These are phyloP conservation scores for Dryobota labecula DNA, from an alignment of 2,888 invertebrate species.

Conservation along the genomic window DNA sequence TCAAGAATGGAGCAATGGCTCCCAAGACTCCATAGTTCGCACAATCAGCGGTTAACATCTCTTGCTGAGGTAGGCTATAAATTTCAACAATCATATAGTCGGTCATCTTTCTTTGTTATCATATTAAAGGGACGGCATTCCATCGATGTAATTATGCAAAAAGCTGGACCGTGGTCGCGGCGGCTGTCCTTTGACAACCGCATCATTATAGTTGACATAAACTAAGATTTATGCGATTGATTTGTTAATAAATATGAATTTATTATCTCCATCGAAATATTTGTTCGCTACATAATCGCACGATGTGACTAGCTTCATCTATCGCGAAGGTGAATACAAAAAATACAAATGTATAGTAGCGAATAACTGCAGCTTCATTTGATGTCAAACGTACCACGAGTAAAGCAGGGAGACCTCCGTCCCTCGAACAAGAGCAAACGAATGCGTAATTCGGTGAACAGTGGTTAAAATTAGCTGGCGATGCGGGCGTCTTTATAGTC, in stretches of 20 bases:
- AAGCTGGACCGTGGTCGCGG: constrained; percentile 87
- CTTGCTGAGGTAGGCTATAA: constrained; percentile 74
- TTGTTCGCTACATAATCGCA: constrained; percentile 44
- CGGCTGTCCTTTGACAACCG: constrained; percentile 87
- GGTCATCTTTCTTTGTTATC: constrained; percentile 89
- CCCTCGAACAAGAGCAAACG: constrained; percentile 74
- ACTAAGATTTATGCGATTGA: constrained; percentile 88
- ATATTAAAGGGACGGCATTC: constrained; percentile 88
- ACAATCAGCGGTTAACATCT: constrained; percentile 81
- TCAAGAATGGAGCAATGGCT: constrained; percentile 52
- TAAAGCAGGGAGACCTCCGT: constrained; percentile 55
- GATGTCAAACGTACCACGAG: constrained; percentile 48
- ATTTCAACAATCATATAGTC: constrained; percentile 75
- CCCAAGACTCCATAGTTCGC: constrained; percentile 72
- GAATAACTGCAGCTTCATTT: constrained; percentile 55
- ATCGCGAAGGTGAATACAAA: constrained; percentile 8
- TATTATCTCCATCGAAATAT: constrained; percentile 71
- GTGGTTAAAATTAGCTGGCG: constrained; percentile 89
- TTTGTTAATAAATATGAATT: constrained; percentile 85
- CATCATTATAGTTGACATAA: constrained; percentile 89
- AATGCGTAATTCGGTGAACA: constrained; percentile 88
- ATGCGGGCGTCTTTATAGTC: constrained; percentile 90
- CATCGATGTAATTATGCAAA: constrained; percentile 89
- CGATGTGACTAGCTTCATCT: constrained; percentile 12
- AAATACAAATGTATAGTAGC: constrained; percentile 26